Base-by-base conservation (phyloP, 2,113 vertebrate species). In the Vidua macroura region DNA sequence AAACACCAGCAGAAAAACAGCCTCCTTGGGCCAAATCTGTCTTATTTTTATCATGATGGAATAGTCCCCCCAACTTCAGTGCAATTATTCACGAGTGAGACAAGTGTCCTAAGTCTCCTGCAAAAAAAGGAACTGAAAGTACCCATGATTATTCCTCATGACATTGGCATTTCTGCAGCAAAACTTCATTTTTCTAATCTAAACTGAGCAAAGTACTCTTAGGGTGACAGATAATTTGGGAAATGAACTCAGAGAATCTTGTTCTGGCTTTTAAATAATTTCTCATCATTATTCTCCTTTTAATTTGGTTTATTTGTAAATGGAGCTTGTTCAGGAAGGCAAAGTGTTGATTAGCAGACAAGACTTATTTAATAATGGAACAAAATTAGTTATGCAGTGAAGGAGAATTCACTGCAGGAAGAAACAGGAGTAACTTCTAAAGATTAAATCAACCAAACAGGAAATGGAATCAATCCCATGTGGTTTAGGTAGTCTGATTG, bases 381-480 rank as follows among this genome's bases (percentile, higher is more conserved):
- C 37, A 43, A 88, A 95, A 96, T 96, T 53, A 63, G 77, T 78
- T 96, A 94, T 90, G 62, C 88, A 95, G 69, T 9, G 56, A 74
- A 86, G 64, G 80, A 90, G 73, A 90, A 60, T 93, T 96, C 74
- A 83, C 49, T 89, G 93, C 66, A 95, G 88, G 92, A 95, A 96
- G 93, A 95, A 92, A 82, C 73, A 79, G 76, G 80, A 95, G 86
- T 90, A 79, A 76, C 77, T 90, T 75, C 37, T 56, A 75, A 92
- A 93, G 86, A 95, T 88, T 70, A 79, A 92, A 86, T 94, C 88
- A 44, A 92, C 37, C 76, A 92, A 95, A 84, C 88, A 94, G 92
- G 88, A 96, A 92, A 88, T 75, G 53, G 83, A 73, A 77, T 46
- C 31, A 18, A 77, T 86, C 88, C 86, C 76, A 4, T 46, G 83